Base-by-base conservation (phyloP, 2,888 invertebrate species). In the Chouioia cunea region DNA sequence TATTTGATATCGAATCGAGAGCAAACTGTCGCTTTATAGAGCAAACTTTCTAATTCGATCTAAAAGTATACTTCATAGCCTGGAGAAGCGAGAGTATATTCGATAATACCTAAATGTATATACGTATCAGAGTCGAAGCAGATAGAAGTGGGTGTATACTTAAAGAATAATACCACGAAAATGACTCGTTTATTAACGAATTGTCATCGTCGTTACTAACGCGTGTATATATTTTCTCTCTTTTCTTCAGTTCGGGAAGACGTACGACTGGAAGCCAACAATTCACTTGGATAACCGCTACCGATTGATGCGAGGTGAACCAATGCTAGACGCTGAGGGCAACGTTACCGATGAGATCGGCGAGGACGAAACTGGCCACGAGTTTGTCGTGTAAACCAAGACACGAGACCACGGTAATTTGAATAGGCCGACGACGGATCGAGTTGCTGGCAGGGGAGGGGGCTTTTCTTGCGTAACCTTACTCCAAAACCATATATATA, bases 231-330 rank as follows among this genome's bases (percentile, higher is more conserved):
- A n/a, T n/a, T n/a, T n/a, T n/a, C n/a, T n/a, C n/a, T n/a, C n/a
- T n/a, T n/a, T n/a, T 72, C 74, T 79, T 22, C 75, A 84, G 84
- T 63, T 80, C 18, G 10, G 67, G 10, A 69, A 75, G 0, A 36
- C 59, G 0, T 22, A 72, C 54, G 65, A 78, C 2, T 66, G 58
- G 74, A 58, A 77, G 27, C 83, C 85, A 4, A 78, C 77, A 1
- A 78, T 84, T 60, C 81, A 83, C 63, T 74, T 85, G 77, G 83
- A 85, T 76, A 85, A 85, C 78, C 82, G 84, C 43, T 84, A 85
- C 70, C 78, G 85, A 20, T 72, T 82, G 43, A 82, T 85, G 81
- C 75, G 83, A 27, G 73, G 78, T 54, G 83, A 84, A 54, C 76
- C 76, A 12, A 83, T 84, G 84, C 72, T 85, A 60, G 82, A 85